Percentiles rank a stretch among this genome's conserved stretches.
phyloP scores from a whole-genome alignment of 2,888 invertebrate species.

The Ornithoptera priamus region DNA sequence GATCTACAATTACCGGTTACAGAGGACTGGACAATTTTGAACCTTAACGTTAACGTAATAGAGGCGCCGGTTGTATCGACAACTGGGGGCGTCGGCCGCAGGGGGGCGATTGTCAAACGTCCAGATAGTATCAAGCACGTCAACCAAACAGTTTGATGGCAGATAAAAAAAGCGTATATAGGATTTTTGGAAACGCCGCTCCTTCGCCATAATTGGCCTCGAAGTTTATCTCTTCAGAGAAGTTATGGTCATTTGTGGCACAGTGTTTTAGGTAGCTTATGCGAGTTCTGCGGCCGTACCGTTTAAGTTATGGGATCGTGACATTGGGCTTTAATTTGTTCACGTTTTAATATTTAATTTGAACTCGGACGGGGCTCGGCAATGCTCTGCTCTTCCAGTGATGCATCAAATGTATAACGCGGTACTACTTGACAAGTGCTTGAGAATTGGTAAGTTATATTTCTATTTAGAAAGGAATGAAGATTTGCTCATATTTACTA shows the following conservation, averaged over 20 bases:
- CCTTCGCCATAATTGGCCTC: conserved; percentile 66
- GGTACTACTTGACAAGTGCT: no score
- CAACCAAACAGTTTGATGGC: conserved; percentile 60
- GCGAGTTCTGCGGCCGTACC: conserved; percentile 41
- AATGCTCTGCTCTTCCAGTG: neutral
- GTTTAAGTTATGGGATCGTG: conserved; percentile 62
- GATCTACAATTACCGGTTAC: conserved; percentile 19
- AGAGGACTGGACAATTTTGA: conserved; percentile 13
- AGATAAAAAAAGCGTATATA: conserved; percentile 62
- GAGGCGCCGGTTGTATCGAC: conserved; percentile 11
- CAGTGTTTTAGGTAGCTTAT: conserved; percentile 56
- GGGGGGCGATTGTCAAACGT: conserved; percentile 46
- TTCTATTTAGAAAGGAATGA: no score
- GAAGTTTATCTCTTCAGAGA: conserved; percentile 74
- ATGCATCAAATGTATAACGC: no score
- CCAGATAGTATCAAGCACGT: conserved; percentile 67
- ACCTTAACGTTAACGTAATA: conserved; percentile 4
- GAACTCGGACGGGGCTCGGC: neutral
- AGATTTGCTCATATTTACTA: no score
- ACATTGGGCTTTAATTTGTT: conserved; percentile 35
- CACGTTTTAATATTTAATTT: conserved; percentile 11
- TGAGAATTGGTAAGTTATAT: no score
- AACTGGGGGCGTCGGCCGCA: conserved; percentile 5
- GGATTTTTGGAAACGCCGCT: conserved; percentile 75
- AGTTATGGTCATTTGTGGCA: conserved; percentile 68